Base-by-base conservation (phyloP, 2,888 invertebrate genomes). In the Didymodactylos carnosus region DNA sequence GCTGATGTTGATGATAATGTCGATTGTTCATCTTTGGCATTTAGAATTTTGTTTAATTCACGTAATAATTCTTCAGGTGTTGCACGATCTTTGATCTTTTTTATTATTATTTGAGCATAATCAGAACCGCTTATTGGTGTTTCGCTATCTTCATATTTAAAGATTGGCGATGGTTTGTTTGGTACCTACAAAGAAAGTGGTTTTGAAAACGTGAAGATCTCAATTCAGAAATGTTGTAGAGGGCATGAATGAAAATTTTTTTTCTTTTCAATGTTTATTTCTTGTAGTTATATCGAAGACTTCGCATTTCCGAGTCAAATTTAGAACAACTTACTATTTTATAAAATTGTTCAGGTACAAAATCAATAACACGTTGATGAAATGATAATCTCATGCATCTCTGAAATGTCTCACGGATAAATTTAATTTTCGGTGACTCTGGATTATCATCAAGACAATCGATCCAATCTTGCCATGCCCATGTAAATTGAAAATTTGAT, bases 401-500 rank as follows among this genome's bases (percentile, higher is more conserved):
- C 46, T 89, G 87, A 75, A 98, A 87, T 25, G 92, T 91, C 84
- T 98, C 97, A 77, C 89, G 87, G 73, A 95, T 90, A 83, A 98
- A 98, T 81, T 93, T 90, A 1, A 94, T 92, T 78, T 93, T 90
- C 0, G 95, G 95, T 84, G 92, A 91, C 80, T 94, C 91, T 1
- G 77, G 77, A 72, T 69, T 53, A 69, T 75, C 79, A 73, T 80
- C 77, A 16, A 82, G 76, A 76, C 82, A 83, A 39, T 82, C 81
- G 13, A 78, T 77, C 86, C 86, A 86, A 76, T 86, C 85, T 27
- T 82, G 81, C 98, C 98, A 98, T 3, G 92, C 92, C 97, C 97
- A 98, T 73, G 94, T 89, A 83, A 94, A 98, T 84, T 98, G 95
- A 83, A 98, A 98, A 85, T 98, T 98, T 83, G 95, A 95, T 84